These are phyloP conservation scores for Zaprionus ornatus DNA, from an alignment of 1,140 invertebrate genomes.

Conservation along the genomic window DNA sequence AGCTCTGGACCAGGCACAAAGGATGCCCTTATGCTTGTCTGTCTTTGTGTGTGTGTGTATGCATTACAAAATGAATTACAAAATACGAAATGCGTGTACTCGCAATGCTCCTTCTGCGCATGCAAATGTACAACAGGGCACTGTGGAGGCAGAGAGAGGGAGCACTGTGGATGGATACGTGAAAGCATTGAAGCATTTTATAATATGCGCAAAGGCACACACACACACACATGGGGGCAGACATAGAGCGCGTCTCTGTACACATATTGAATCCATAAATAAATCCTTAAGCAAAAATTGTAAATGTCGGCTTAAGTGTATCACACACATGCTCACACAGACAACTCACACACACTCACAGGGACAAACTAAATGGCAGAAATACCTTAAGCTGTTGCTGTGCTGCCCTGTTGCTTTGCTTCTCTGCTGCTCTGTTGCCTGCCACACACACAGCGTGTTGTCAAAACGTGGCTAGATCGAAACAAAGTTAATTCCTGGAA, in stretches of 20 bases:
- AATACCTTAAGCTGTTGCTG: constrained; percentile 36
- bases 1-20: neutral
- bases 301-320: constrained; percentile 82
- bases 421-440: constrained; percentile 34
- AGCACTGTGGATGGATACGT: constrained; percentile 24
- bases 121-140: constrained; percentile 54
- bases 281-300: constrained; percentile 82
- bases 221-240: constrained; percentile 19
- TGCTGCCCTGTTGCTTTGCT: constrained; percentile 22
- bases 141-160: neutral
- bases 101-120: constrained; percentile 63
- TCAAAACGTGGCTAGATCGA: constrained; percentile 74
- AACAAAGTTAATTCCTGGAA: constrained; percentile 75
- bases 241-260: constrained; percentile 22
- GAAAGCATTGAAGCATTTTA: constrained; percentile 58
- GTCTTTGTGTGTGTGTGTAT: constrained; percentile 20
- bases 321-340: constrained; percentile 53
- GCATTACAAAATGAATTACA: constrained; percentile 66
- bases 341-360: constrained; percentile 4
- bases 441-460: constrained; percentile 21
- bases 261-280: constrained; percentile 82
- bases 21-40: neutral
- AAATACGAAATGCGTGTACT: constrained; percentile 65
- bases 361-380: constrained; percentile 65
- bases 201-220: constrained; percentile 59